phyloP scores from a whole-genome alignment of 2,888 invertebrate genomes.

The Amblyteles armatorius region DNA sequence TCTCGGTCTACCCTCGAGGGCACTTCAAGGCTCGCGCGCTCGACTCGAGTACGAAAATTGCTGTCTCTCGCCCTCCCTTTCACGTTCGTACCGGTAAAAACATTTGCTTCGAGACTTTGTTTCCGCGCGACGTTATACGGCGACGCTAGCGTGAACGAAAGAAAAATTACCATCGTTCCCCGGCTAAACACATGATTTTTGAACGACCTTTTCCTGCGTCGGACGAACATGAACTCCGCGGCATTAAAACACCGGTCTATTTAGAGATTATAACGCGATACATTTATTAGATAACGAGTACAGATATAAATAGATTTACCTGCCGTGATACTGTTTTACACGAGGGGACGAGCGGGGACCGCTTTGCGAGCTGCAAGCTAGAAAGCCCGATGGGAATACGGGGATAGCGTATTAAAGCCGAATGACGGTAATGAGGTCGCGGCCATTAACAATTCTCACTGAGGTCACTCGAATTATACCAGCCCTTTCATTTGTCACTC shows the following conservation, averaged over 20 bases:
- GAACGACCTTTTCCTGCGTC: background rate
- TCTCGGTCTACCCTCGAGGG: slow-evolving; percentile 61
- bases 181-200: background rate
- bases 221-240: background rate
- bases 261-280: background rate
- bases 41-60: slow-evolving; percentile 62
- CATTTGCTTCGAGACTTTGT: slow-evolving; percentile 23
- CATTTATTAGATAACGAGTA: background rate
- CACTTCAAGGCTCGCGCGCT: slow-evolving; percentile 47
- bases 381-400: background rate
- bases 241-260: background rate
- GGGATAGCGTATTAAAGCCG: background rate
- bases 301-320: background rate
- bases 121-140: background rate
- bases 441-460: background rate
- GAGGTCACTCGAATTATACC: background rate
- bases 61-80: slow-evolving; percentile 43
- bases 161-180: background rate
- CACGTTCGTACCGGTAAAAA: slow-evolving; percentile 23
- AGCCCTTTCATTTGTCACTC: background rate
- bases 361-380: background rate
- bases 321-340: background rate
- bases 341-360: background rate
- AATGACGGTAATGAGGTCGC: background rate
- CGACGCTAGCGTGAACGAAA: background rate